Evolutionary conservation across 2,113 vertebrate genomes (phyloP).

Genomic region (Lanius ludovicianus): DNA sequence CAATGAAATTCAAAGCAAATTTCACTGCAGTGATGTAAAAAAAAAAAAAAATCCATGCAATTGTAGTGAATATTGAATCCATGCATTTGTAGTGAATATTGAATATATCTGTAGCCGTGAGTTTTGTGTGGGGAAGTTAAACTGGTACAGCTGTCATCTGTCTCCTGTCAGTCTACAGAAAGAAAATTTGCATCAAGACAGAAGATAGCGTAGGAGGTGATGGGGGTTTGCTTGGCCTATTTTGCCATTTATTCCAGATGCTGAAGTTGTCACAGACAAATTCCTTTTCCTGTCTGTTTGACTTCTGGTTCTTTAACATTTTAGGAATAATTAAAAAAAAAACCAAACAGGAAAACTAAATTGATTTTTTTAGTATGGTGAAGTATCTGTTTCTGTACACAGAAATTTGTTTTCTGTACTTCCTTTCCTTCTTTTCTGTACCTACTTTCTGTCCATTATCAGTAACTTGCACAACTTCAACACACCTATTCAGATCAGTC

Average conservation of each 20-base stretch:
- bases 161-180: not conserved
- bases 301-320: not conserved
- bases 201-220: not conserved
- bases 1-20: not conserved
- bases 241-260: not conserved
- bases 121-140: not conserved
- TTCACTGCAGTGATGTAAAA: not conserved
- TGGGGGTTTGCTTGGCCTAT: slow-evolving; percentile 3
- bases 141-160: not conserved
- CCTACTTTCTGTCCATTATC: not conserved
- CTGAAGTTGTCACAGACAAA: slow-evolving; percentile 26
- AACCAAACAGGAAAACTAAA: not conserved
- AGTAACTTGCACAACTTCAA: not conserved
- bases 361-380: not conserved
- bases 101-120: not conserved
- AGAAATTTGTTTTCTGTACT: not conserved
- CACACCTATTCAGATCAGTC: not conserved
- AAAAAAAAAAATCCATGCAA: not conserved
- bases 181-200: not conserved
- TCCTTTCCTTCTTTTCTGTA: not conserved
- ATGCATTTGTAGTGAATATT: not conserved
- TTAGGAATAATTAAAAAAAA: not conserved
- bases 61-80: not conserved
- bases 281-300: slow-evolving; percentile 21
- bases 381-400: not conserved